A percentile compares a stretch with the other conserved stretches of the same genome.
Evolutionary conservation across 2,113 vertebrate species (phyloP).

Genomic region (Corvus cornix): DNA sequence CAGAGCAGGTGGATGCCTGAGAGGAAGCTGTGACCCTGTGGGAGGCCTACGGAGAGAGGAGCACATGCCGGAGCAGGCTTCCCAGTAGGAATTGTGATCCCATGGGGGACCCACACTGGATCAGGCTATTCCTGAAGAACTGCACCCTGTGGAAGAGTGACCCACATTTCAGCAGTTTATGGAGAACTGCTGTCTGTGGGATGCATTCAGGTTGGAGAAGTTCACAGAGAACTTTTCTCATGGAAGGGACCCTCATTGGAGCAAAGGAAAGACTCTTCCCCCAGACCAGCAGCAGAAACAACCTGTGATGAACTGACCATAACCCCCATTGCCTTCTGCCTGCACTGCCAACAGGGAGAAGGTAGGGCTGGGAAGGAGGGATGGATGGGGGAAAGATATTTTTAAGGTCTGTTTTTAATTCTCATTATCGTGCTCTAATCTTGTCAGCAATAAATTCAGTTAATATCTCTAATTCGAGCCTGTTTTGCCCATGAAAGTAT

Average conservation of each 20-base stretch:
- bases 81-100: rapidly evolving
- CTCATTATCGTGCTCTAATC: neutral
- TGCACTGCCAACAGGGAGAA: neutral
- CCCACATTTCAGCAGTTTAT: neutral
- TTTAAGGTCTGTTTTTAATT: neutral
- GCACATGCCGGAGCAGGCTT: neutral
- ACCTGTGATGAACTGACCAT: neutral
- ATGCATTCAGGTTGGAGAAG: neutral
- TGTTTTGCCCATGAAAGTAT: neutral
- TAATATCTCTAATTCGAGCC: neutral
- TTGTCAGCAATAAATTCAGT: neutral
- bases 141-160: rapidly evolving
- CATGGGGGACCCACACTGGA: too few species aligned
- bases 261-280: neutral
- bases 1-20: neutral
- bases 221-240: neutral
- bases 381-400: neutral
- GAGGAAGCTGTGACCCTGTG: neutral
- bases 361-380: neutral
- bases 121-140: neutral
- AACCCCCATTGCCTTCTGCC: neutral
- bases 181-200: neutral
- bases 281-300: neutral
- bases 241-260: neutral
- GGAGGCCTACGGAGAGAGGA: neutral